Evolutionary conservation across 2,797 vertebrate species (phyloP), one percentile per base, ranked within the genome.

Genomic region (Gallinago solitaria): DNA sequence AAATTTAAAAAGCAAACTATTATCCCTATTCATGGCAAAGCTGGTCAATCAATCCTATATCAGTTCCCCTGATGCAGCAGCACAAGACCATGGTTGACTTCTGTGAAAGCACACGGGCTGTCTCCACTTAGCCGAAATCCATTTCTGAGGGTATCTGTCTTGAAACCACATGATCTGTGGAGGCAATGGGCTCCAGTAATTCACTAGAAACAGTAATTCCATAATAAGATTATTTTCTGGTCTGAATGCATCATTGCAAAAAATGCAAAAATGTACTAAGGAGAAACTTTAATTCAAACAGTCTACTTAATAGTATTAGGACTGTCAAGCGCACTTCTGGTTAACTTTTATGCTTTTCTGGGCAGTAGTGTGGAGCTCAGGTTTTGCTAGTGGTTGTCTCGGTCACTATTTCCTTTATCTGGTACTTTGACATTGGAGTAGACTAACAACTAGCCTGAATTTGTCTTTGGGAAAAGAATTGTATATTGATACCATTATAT

Each of bases 1-100:
- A 93, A 91, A 74, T 97, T 96, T 95, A 95, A 97, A 96, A 82
- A 95, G 90, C 71, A 97, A 97, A 96, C 89, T 4, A 95, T 97
- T 96, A 94, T 75, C 64, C 90, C 60, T 81, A 83, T 77, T 96
- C 33, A 77, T 68, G 78, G 83, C 32, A 96, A 95, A 83, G 82
- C 82, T 84, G 83, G 89, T 95, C 84, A 60, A 87, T 89, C 93
- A 90, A 81, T 95, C 89, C 86, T 67, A 19, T 94, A 96, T 94
- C 94, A 87, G 80, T 93, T 97, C 93, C 78, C 74, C 93, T 65
- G 71, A 74, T 4, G 12, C 15, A 60, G 35, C 56, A 77, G 57
- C 12, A 79, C 68, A 51, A 80, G 63, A 32, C 28, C 85, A 41
- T 67, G 84, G 82, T 65, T 94, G 78, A 87, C 35, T 89, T 87